A percentile compares a stretch with the other conserved stretches of the same genome.
Conservation (phyloP, 2,113 vertebrate species). For the Vidua chalybeata region DNA sequence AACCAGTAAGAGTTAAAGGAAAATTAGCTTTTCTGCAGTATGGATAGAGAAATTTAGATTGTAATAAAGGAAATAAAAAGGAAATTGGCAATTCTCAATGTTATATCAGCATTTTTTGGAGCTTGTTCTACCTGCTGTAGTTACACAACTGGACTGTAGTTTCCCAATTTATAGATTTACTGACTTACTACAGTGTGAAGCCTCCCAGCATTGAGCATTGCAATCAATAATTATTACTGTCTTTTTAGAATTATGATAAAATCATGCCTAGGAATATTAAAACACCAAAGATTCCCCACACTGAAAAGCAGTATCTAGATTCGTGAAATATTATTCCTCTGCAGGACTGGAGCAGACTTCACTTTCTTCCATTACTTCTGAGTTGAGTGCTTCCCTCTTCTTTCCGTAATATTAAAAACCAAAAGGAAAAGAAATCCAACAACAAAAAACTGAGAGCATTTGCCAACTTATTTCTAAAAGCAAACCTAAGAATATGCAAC, state of each 20-base stretch:
- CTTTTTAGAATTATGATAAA: neutral
- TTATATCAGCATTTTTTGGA: neutral
- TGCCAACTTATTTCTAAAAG: neutral
- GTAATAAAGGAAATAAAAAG: neutral
- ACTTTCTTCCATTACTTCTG: neutral
- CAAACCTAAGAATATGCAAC: neutral
- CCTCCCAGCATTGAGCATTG: neutral
- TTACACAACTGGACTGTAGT: neutral
- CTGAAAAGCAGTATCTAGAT: neutral
- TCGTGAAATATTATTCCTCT: neutral
- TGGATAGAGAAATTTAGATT: neutral
- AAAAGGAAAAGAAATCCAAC: neutral
- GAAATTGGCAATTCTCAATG: neutral
- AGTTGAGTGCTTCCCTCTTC: neutral
- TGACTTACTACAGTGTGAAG: neutral
- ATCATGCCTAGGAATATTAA: neutral
- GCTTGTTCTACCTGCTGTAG: neutral
- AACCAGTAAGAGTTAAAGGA: neutral
- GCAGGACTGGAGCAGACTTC: neutral
- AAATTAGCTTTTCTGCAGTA: neutral
- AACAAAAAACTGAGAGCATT: neutral
- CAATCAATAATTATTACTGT: neutral
- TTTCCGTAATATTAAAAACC: neutral
- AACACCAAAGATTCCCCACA: neutral
- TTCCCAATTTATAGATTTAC: neutral